Conservation (phyloP, 2,888 invertebrate species). For the Apoderus coryli region DNA sequence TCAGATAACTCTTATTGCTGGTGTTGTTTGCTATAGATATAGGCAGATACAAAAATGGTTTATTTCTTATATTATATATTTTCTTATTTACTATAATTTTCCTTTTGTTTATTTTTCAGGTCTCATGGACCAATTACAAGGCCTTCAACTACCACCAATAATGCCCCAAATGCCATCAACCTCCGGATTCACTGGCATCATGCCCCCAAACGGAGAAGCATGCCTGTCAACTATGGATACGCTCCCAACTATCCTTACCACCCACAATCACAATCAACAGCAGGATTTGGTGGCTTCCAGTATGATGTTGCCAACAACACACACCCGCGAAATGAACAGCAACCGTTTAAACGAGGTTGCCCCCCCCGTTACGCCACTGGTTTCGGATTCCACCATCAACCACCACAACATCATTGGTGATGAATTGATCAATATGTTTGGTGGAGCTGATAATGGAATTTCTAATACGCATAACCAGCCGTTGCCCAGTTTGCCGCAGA, state of each 20-base stretch:
- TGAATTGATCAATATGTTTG: constrained; percentile 28
- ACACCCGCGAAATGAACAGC: constrained; percentile 32
- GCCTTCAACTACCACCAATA: no score
- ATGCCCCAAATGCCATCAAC: no score
- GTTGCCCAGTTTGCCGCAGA: constrained; percentile 52
- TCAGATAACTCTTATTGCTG: no score
- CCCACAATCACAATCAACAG: constrained; percentile 32
- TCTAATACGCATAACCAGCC: no score
- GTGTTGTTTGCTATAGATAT: no score
- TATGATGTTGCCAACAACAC: constrained; percentile 27
- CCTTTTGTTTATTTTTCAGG: no score
- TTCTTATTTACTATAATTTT: no score
- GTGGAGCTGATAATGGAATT: constrained; percentile 22
- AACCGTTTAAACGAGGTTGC: constrained; percentile 58
- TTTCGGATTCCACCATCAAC: constrained; percentile 53
- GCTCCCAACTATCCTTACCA: constrained; percentile 64
- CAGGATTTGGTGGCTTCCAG: constrained; percentile 30
- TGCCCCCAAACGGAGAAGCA: constrained; percentile 94
- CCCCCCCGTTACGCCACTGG: constrained; percentile 68
- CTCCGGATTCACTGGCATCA: no score
- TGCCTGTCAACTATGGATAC: constrained; percentile 81
- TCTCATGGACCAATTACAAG: no score
- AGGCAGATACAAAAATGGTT: no score
- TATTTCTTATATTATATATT: no score
- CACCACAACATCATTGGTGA: constrained; percentile 77